phyloP scores from a whole-genome alignment of 2,797 vertebrate species.

The Cheirogaleus major region DNA sequence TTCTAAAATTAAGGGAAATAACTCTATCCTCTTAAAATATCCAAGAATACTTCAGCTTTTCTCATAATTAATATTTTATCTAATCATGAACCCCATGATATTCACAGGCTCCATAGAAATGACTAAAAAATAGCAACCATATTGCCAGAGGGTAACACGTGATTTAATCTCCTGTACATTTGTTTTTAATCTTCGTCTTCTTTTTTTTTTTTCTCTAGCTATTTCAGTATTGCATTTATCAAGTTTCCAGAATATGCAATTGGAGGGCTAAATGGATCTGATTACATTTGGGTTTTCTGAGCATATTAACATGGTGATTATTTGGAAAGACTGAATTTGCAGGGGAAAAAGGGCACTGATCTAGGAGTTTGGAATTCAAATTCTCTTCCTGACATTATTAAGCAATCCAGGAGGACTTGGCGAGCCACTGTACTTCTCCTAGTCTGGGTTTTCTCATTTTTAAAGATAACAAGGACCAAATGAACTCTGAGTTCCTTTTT shows the following conservation, averaged over 20 bases:
- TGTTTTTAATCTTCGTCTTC: neutral
- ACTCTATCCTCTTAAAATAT: neutral
- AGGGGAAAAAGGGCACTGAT: neutral
- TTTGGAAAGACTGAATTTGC: neutral
- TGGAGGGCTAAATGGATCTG: neutral
- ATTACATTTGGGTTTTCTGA: neutral
- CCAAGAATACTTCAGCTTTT: neutral
- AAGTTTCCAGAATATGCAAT: neutral
- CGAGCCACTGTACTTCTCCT: neutral
- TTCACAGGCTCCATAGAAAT: neutral
- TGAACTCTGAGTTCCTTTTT: neutral
- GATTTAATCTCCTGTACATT: neutral
- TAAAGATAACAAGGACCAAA: neutral
- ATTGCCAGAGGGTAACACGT: neutral
- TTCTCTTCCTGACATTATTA: neutral
- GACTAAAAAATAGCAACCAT: neutral
- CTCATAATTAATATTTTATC: neutral
- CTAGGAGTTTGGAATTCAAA: neutral
- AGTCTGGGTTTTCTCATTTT: neutral
- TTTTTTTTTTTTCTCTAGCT: neutral
- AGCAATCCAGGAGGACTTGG: neutral
- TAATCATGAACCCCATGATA: neutral
- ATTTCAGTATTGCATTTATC: neutral
- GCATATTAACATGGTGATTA: neutral
- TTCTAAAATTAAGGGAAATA: neutral